Evolutionary conservation across 2,797 vertebrate species (phyloP).

Genomic region (Peromyscus aztecus): DNA sequence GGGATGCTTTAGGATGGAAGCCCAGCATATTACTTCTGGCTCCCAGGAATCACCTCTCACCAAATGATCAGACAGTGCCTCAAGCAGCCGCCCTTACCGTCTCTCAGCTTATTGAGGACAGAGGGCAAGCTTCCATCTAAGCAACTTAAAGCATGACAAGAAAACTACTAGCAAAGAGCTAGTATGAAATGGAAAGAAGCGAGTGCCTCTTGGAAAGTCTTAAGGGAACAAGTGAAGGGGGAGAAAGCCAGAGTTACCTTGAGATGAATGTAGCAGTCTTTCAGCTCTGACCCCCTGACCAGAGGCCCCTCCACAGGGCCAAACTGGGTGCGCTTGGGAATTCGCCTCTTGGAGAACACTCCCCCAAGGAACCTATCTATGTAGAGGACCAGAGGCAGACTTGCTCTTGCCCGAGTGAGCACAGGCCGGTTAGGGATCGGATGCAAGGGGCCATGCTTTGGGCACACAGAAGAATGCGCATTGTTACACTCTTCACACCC

Average conservation of each 20-base stretch:
- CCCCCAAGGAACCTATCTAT: constrained; percentile 96
- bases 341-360: constrained; percentile 96
- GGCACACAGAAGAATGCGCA: constrained; percentile 93
- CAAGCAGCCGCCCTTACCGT: neutral
- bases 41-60: neutral
- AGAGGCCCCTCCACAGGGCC: constrained; percentile 97
- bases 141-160: neutral
- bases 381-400: constrained; percentile 96
- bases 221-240: neutral
- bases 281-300: constrained; percentile 92
- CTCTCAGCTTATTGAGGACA: neutral
- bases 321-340: constrained; percentile 98
- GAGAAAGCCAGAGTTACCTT: constrained; percentile 89
- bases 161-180: neutral
- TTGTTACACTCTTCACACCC: constrained; percentile 99
- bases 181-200: neutral
- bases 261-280: constrained; percentile 95
- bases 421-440: constrained; percentile 97
- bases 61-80: neutral
- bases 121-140: constrained; percentile 1
- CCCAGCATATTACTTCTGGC: neutral
- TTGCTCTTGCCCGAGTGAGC: constrained; percentile 95
- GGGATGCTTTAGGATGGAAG: neutral
- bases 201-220: neutral
- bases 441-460: constrained; percentile 95